phyloP scores from a whole-genome alignment of 1,140 invertebrate species.

The Dendrolimus kikuchii region DNA sequence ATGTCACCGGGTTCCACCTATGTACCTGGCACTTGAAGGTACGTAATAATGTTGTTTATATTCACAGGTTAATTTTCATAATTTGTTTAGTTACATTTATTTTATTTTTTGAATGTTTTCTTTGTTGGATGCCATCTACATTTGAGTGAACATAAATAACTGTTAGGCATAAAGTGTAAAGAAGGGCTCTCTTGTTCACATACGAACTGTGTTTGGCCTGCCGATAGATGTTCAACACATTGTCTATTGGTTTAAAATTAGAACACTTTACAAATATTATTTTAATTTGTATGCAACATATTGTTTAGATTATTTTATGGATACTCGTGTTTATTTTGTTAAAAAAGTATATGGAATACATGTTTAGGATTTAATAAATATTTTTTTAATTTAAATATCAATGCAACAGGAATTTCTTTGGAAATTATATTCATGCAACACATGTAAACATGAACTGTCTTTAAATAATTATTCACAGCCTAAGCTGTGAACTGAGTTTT shows the following conservation, averaged over 20 bases:
- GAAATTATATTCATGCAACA: not conserved
- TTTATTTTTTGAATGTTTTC: conserved; percentile 7
- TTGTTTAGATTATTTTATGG: too few relatives aligned
- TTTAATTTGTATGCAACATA: too few relatives aligned
- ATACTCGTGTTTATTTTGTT: too few relatives aligned
- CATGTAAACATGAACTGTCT: too few relatives aligned
- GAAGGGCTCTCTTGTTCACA: conserved; percentile 36
- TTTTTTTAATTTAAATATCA: conserved; percentile 1
- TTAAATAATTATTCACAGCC: too few relatives aligned
- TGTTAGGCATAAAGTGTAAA: conserved; percentile 25
- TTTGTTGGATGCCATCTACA: conserved; percentile 27
- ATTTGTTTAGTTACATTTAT: conserved; percentile 8
- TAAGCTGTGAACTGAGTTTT: too few relatives aligned
- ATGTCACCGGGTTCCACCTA: conserved; percentile 65
- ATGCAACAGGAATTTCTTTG: not conserved
- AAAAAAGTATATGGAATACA: too few relatives aligned
- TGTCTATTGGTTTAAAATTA: too few relatives aligned
- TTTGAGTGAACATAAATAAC: conserved; percentile 44
- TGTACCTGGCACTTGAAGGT: conserved; percentile 59
- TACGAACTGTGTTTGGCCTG: conserved; percentile 16
- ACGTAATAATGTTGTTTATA: conserved; percentile 38
- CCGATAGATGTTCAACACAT: conserved; percentile 22
- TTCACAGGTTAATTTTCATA: not conserved
- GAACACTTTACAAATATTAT: too few relatives aligned
- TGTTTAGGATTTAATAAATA: conserved; percentile 5